Evolutionary conservation across 2,797 vertebrate species (phyloP).

Genomic region (Gadopsis marmoratus): DNA sequence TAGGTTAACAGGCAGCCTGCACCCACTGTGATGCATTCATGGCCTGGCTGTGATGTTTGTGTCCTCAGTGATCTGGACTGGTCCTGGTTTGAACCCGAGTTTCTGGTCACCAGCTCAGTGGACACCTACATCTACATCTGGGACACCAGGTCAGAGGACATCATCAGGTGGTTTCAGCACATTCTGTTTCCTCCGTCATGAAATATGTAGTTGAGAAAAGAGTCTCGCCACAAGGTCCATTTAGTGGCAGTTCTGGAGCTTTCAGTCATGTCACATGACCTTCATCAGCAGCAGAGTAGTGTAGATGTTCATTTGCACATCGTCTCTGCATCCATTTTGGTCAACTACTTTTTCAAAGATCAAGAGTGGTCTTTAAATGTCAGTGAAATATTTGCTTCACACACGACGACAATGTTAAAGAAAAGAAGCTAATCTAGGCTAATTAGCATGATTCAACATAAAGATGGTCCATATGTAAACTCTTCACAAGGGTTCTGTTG

Average conservation of each 20-base stretch:
- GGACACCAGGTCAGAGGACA: slow-evolving; percentile 93
- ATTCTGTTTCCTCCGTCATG: background rate
- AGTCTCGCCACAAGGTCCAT: background rate
- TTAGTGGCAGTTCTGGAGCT: background rate
- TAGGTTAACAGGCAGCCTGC: background rate
- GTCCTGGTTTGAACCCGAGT: slow-evolving; percentile 95
- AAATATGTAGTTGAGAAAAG: background rate
- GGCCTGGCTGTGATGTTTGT: background rate
- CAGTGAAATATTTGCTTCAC: background rate
- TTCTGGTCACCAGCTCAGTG: slow-evolving; percentile 96
- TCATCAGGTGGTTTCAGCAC: background rate
- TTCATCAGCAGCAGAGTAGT: background rate
- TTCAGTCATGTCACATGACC: background rate
- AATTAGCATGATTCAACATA: background rate
- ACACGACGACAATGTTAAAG: background rate
- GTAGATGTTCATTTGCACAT: background rate
- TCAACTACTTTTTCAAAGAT: background rate
- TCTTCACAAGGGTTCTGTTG: background rate
- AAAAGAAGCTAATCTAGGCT: background rate
- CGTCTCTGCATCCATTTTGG: background rate
- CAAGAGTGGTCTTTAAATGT: background rate
- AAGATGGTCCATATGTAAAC: background rate
- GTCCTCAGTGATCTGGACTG: slow-evolving; percentile 94
- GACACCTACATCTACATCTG: slow-evolving; percentile 99
- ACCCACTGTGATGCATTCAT: background rate